phyloP scores from a whole-genome alignment of 2,113 vertebrate genomes.

The Semnornis frantzii region DNA sequence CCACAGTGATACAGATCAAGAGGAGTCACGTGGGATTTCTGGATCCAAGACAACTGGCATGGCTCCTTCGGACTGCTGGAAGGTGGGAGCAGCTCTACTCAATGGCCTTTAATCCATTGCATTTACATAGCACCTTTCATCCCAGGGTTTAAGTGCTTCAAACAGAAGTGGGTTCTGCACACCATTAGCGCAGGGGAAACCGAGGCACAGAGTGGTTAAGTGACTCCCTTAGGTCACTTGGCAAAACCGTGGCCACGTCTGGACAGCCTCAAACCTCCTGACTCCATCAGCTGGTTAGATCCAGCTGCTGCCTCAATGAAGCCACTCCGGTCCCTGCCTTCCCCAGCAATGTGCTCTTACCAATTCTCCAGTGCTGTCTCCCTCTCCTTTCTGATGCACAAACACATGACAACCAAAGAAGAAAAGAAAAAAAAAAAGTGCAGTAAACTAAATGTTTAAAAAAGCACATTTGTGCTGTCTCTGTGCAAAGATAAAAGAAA shows the following conservation, averaged over 20 bases:
- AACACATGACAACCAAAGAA: background rate
- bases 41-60: background rate
- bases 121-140: conserved; percentile 66
- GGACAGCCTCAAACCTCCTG: conserved; percentile 24
- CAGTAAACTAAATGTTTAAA: conserved; percentile 58
- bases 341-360: conserved; percentile 20
- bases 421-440: background rate
- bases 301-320: background rate
- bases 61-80: background rate
- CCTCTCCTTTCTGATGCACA: conserved; percentile 2
- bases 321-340: conserved; percentile 9
- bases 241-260: background rate
- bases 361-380: conserved; percentile 31
- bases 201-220: conserved; percentile 50
- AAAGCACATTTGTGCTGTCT: conserved; percentile 71
- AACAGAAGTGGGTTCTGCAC: background rate
- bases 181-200: background rate
- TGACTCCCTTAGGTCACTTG: background rate
- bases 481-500: conserved; percentile 75
- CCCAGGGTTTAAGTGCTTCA: conserved; percentile 43
- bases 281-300: background rate
- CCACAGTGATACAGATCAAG: background rate
- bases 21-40: background rate
- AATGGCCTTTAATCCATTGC: conserved; percentile 25
- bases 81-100: conserved; percentile 13